Percentiles rank a stretch among this genome's conserved stretches.
Conservation (phyloP, 2,888 invertebrate genomes). For the Dryococelus australis region DNA sequence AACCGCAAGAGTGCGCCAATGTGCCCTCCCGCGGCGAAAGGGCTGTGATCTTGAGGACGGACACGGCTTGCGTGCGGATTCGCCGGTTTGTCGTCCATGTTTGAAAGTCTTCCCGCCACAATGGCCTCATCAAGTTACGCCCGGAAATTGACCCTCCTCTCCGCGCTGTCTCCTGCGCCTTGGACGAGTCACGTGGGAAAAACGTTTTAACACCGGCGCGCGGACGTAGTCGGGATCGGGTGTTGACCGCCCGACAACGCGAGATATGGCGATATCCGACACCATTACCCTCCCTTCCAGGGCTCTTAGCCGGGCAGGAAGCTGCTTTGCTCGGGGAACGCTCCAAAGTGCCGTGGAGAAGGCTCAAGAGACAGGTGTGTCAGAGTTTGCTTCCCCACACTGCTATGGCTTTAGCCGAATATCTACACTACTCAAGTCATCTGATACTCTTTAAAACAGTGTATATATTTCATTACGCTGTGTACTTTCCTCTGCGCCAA, state of each 20-base stretch:
- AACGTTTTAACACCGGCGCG: not conserved
- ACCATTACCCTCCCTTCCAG: not conserved
- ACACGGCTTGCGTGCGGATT: not conserved
- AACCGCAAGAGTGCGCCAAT: not conserved
- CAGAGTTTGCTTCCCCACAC: not conserved
- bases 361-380: too few relatives aligned
- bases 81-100: not conserved
- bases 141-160: not conserved
- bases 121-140: not conserved
- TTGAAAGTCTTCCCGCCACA: constrained; percentile 12
- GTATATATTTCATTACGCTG: too few relatives aligned
- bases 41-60: not conserved
- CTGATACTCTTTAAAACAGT: too few relatives aligned
- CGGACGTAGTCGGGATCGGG: not conserved
- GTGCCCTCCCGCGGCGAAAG: not conserved
- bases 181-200: not conserved
- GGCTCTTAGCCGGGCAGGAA: not conserved
- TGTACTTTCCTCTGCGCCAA: too few relatives aligned
- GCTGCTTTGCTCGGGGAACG: not conserved
- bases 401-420: not conserved
- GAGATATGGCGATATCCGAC: not conserved
- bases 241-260: not conserved
- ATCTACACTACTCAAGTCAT: too few relatives aligned
- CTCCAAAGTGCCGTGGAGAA: not conserved
- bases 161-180: not conserved